Evolutionary conservation across 2,797 vertebrate species (phyloP), one percentile per base, ranked within the genome.

Genomic region (Emydoidea blandingii): DNA sequence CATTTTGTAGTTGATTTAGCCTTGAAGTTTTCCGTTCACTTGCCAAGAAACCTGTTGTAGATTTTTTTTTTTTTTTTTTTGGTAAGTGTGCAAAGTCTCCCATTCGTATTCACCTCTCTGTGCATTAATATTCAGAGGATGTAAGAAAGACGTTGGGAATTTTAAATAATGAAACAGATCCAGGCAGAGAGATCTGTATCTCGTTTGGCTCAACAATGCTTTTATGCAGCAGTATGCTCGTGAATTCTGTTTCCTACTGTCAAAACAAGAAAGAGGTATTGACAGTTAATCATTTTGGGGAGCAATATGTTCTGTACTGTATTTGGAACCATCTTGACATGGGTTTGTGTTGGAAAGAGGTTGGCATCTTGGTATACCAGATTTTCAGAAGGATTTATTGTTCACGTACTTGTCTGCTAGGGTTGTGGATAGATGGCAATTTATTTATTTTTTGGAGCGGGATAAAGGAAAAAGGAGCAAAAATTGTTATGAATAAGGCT

Each of bases 351-450:
- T 88, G 95, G 85, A 87, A 91, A 95, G 87, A 79, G 94, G 5
- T 79, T 93, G 88, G 62, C 1, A 2, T 34, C 65, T 88, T 91
- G 93, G 86, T 44, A 74, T 82, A 56, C 87, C 80, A 89, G 93
- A 89, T 91, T 92, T 95, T 81, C 7, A 56, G 29, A 76, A 34
- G 81, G 83, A 96, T 97, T 89, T 89, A 78, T 88, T 96, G 87
- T 92, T 87, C 89, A 95, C 97, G 92, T 92, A 83, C 92, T 95
- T 97, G 92, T 96, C 90, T 96, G 89, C 49, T 87, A 89, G 90
- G 90, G n/a, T 59, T 97, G 89, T 90, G 96, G 97, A 93, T 96
- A 96, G 95, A 96, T 95, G 96, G 96, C 23, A 91, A 91, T 85
- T 76, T 54, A 83, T 59, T 84, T 87, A 93, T 92, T 94, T 95